Percentiles rank a stretch among this genome's conserved stretches.
Conservation (phyloP, 2,113 vertebrate genomes). For the Myrmophylax atrothorax region DNA sequence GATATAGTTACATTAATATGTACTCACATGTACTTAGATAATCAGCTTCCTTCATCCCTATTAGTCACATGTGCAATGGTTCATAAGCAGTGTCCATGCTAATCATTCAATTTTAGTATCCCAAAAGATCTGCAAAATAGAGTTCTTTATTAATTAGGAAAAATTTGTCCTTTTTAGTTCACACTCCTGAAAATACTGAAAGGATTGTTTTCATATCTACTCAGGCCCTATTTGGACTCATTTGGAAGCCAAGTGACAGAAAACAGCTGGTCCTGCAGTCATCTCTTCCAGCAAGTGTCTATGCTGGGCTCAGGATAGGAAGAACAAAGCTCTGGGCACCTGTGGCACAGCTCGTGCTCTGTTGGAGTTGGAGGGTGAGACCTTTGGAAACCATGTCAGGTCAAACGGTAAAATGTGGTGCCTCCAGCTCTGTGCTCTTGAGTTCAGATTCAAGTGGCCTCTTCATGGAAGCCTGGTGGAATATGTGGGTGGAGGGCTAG, state of each 20-base stretch:
- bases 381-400: not conserved
- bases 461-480: not conserved
- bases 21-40: not conserved
- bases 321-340: not conserved
- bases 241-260: not conserved
- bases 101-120: not conserved
- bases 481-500: no score
- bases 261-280: not conserved
- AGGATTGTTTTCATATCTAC: not conserved
- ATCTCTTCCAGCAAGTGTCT: not conserved
- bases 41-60: not conserved
- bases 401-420: accelerated
- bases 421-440: accelerated
- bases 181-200: not conserved
- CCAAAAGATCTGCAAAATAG: not conserved
- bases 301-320: not conserved
- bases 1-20: not conserved
- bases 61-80: not conserved
- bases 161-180: not conserved
- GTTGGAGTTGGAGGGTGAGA: not conserved
- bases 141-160: not conserved
- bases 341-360: not conserved
- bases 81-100: not conserved
- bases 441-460: not conserved
- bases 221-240: not conserved